Base-by-base conservation (phyloP, 2,888 invertebrate genomes). In the Saturnia japonica region DNA sequence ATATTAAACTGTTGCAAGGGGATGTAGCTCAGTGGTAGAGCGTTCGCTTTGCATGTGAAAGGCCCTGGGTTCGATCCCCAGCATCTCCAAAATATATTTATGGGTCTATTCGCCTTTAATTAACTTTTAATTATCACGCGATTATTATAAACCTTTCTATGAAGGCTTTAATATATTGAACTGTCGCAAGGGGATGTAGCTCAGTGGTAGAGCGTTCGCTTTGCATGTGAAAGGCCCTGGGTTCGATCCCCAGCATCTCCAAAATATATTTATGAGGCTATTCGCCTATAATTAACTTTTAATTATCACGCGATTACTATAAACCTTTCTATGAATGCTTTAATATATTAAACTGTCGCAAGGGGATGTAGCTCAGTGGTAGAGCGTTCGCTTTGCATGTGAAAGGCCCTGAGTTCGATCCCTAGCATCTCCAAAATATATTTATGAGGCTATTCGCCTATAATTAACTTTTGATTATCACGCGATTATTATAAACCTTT, bases 181-280 rank as follows among this genome's bases (percentile, higher is more conserved):
- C 62, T 25, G 54, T 71, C 68, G 73, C 47, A 16, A 22, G 95
- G 95, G 95, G 97, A 97, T 97, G 97, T 97, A 98, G 97, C 97
- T 98, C 97, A 98, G 97, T 97, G 98, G 98, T 98, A 97, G 97
- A 98, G 97, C 97, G 97, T 97, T 97, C 97, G 97, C 98, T 98
- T 98, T 97, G 98, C 97, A 98, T 97, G 97, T 97, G 97, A 97
- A 97, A 98, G 97, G 97, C 96, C 97, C 97, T 96, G 97, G 97
- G 97, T 98, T 98, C 97, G 96, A 98, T 62, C 62, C 62, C 62
- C 62, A n/a, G 62, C 62, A 62, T 62, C 62, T 62, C 62, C 62
- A 62, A 7, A 62, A 12, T 34, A 62, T 11, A 34, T 62, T 62
- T 62, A 62, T 62, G 62, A 62, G 28, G 14, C 14, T 60, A 4